phyloP scores from a whole-genome alignment of 1,140 invertebrate genomes.

The Venturia canescens region DNA sequence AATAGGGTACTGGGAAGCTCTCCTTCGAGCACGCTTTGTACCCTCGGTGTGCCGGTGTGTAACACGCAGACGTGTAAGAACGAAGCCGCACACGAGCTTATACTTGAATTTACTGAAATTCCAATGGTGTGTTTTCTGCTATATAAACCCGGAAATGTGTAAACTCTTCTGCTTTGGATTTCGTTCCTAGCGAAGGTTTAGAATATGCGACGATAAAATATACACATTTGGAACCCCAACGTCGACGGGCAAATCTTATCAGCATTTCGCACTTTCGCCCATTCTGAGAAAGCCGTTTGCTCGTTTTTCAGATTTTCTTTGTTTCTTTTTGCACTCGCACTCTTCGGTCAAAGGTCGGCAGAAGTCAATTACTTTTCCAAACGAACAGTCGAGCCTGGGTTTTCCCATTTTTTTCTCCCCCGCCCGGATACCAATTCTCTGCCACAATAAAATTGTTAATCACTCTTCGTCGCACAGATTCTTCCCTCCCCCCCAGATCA shows the following conservation, averaged over 20 bases:
- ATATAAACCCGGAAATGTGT: conserved; percentile 55
- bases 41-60: conserved; percentile 42
- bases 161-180: conserved; percentile 63
- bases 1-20: not conserved
- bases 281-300: conserved; percentile 19
- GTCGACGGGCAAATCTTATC: conserved; percentile 4
- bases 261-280: conserved; percentile 39
- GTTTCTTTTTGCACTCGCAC: not conserved
- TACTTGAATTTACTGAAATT: conserved; percentile 51
- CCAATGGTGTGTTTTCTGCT: conserved; percentile 42
- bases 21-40: conserved; percentile 23
- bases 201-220: conserved; percentile 43
- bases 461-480: no score
- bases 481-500: no score
- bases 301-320: conserved; percentile 12
- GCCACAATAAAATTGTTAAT: not conserved
- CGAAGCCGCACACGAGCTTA: conserved; percentile 49
- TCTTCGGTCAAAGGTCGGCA: no score
- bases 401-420: conserved; percentile 34
- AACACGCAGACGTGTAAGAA: conserved; percentile 42
- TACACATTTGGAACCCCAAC: conserved; percentile 34
- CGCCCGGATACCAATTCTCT: no score
- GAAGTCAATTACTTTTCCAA: no score
- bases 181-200: conserved; percentile 52
- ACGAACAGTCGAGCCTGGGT: no score